A percentile compares a stretch with the other conserved stretches of the same genome.
Evolutionary conservation across 2,888 invertebrate species (phyloP).

Genomic region (Epirrhoe alternata): DNA sequence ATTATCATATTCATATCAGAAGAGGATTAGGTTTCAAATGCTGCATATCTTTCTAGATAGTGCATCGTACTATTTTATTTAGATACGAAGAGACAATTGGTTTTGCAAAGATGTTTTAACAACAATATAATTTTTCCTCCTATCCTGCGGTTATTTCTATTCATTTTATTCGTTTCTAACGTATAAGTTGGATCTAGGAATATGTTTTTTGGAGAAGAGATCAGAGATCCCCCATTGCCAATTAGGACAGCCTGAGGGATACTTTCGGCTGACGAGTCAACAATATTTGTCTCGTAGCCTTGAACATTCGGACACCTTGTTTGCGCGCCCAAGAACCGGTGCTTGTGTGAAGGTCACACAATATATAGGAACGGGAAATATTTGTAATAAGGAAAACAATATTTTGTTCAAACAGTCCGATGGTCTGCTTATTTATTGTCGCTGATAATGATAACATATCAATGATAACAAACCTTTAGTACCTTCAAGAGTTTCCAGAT

Average conservation of each 20-base stretch:
- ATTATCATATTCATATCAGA: not conserved
- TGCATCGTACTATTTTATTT: too few species aligned
- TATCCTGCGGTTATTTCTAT: too few species aligned
- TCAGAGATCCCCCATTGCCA: slow-evolving; percentile 1
- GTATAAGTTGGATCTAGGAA: too few species aligned
- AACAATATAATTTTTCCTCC: too few species aligned
- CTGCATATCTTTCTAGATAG: too few species aligned
- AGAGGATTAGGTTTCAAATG: not conserved
- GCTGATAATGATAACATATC: not conserved
- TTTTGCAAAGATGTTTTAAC: not conserved
- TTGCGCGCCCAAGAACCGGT: slow-evolving; percentile 44
- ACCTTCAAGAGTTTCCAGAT: not conserved
- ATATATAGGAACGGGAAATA: slow-evolving; percentile 43
- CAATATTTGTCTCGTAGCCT: slow-evolving; percentile 40
- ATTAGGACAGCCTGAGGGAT: slow-evolving; percentile 7
- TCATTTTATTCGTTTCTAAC: too few species aligned
- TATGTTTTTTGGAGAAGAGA: too few species aligned
- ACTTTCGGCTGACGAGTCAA: slow-evolving; percentile 1
- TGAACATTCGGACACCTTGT: slow-evolving; percentile 50
- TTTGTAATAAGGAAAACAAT: slow-evolving; percentile 41
- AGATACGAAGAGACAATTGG: not conserved
- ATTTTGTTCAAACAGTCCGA: slow-evolving; percentile 9
- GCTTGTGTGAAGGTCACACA: slow-evolving; percentile 41
- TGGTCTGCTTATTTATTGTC: not conserved
- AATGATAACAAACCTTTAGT: not conserved